Base-by-base conservation (phyloP, 1,140 invertebrate genomes). In the Halesus radiatus region DNA sequence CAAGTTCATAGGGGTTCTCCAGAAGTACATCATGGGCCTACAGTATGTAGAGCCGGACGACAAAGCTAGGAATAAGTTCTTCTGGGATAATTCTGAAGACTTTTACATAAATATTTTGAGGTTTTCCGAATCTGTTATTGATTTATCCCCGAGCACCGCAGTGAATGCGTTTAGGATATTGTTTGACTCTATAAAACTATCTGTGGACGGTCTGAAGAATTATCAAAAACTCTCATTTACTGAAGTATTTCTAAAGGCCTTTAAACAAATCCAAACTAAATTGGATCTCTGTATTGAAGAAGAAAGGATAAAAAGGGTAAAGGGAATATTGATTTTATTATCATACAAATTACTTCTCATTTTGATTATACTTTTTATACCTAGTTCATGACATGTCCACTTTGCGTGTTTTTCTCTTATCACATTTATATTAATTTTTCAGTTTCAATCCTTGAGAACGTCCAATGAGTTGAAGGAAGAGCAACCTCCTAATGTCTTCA, bases 41-140 rank as follows among this genome's bases (percentile, higher is more conserved):
- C 87, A 86, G 15, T 88, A 88, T 53, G 80, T 83, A 6, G 78
- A 83, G 32, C 85, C 85, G 13, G 62, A 80, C 1, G 66, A 84
- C 23, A 88, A 87, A 62, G 84, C 79, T 20, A 78, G 87, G 32
- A 85, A 88, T 62, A 84, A 84, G 52, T 80, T 80, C 60, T 90
- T 89, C 58, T 90, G 89, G 90, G 84, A 85, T 13, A 84, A 88
- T 68, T 81, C 84, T 82, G 83, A 84, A 23, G 76, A 82, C 13
- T 45, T 90, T 86, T 90, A 88, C 87, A 66, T 78, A 1, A 87
- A 89, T 81, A 85, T 89, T 37, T 79, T 87, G 13, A 78, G 45
- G 64, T 86, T 88, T 81, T 86, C 82, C 77, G 85, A 87, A 76
- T 85, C 70, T 16, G 84, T 90, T 13, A 85, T 86, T 20, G 82